Evolutionary conservation across 2,888 invertebrate genomes (phyloP), one percentile per base, ranked within the genome.

Genomic region (Polydrusus cervinus): DNA sequence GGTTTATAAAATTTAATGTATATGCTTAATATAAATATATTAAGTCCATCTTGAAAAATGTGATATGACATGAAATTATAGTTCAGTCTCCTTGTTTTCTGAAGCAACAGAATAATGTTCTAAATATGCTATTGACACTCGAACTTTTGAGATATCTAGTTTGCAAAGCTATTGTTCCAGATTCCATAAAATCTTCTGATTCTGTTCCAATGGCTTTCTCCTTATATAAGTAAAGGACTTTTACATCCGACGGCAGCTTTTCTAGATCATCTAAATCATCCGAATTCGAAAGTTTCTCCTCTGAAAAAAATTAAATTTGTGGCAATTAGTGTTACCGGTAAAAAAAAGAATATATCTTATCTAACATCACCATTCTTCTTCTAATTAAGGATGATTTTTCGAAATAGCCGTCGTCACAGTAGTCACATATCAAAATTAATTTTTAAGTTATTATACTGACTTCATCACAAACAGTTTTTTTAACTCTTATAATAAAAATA

Each of bases 131-230:
- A 20, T 20, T 64, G 8, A 68, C 45, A 14, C 67, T 75, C 3
- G 69, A 51, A 3, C 45, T 30, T 40, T 53, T 13, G 18, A 43
- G 10, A 34, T 64, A 57, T 30, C 70, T 25, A 7, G 71, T 69
- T 38, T 74, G 74, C 30, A 71, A 18, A 11, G 71, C 71, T 11
- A 71, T 49, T 1, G 67, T 61, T 11, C 62, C 71, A 25, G 60
- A 47, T n/a, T 66, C 71, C 30, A 74, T 16, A 18, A 67, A 40
- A 6, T 62, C 66, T 49, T 72, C 78, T 40, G 78, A 78, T 13
- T 75, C 78, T 8, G 78, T 75, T 20, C 72, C 78, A 7, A 70
- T 73, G 7, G 57, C 62, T 62, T 78, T 69, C 18, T 73, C 78
- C 55, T 75, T 73, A 43, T 71, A 75, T 30, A 75, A 67, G 40